These are phyloP conservation scores for Heliconius cydno DNA, from an alignment of 2,888 invertebrate genomes.

Conservation along the genomic window DNA sequence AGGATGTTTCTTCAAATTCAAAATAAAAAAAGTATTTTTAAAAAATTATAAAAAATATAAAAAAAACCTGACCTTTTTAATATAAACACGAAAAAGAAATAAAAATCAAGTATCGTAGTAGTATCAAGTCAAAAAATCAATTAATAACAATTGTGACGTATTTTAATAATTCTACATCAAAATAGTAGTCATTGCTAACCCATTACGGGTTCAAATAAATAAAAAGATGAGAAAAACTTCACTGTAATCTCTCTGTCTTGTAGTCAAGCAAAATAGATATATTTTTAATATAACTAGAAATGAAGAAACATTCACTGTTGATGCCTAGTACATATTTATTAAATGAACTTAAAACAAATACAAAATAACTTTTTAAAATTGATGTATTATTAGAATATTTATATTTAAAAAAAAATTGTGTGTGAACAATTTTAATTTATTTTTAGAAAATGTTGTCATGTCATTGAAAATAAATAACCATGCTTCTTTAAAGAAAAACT, in stretches of 20 bases:
- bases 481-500: neutral
- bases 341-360: constrained; percentile 44
- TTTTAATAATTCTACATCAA: too few species aligned
- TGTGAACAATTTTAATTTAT: constrained; percentile 50
- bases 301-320: constrained; percentile 47
- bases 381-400: constrained; percentile 52
- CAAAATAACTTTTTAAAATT: constrained; percentile 49
- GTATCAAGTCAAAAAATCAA: too few species aligned
- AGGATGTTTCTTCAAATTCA: constrained; percentile 36
- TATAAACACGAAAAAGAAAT: too few species aligned
- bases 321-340: constrained; percentile 52
- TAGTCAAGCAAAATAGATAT: neutral
- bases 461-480: neutral
- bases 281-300: constrained; percentile 29
- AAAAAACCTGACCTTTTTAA: constrained; percentile 14
- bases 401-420: constrained; percentile 45
- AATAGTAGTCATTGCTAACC: too few species aligned
- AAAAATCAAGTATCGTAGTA: too few species aligned
- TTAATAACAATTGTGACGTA: too few species aligned
- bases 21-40: constrained; percentile 35
- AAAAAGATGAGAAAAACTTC: neutral
- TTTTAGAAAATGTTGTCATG: constrained; percentile 7
- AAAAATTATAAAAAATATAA: neutral
- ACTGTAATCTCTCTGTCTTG: neutral
- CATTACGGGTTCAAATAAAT: neutral